phyloP scores from a whole-genome alignment of 2,797 vertebrate genomes.

The Petrocephalus schoutedeni region DNA sequence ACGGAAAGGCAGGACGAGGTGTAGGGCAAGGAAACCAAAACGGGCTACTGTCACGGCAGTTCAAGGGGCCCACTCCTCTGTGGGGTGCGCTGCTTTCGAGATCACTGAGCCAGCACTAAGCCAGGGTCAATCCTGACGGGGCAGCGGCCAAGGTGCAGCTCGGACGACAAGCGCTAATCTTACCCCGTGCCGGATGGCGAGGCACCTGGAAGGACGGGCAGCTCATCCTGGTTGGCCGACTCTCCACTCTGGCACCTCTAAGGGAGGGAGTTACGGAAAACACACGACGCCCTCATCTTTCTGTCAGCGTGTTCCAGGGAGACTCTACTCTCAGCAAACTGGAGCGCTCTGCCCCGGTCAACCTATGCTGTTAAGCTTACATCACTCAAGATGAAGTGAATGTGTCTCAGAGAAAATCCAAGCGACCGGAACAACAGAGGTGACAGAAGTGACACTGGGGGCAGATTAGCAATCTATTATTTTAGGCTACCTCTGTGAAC shows the following conservation, averaged over 20 bases:
- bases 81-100: conserved; percentile 28
- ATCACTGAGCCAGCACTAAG: conserved; percentile 48
- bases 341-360: not conserved
- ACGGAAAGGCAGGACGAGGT: not conserved
- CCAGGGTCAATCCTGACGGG: conserved; percentile 23
- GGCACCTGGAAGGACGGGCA: not conserved
- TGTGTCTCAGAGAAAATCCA: not conserved
- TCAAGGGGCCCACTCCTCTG: not conserved
- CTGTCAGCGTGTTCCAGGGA: not conserved
- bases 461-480: not conserved
- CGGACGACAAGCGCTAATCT: not conserved
- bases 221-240: not conserved
- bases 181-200: not conserved
- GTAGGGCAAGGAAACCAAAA: not conserved
- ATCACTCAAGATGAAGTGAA: not conserved
- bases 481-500: not conserved
- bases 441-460: conserved; percentile 4
- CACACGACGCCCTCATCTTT: not conserved
- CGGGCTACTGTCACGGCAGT: not conserved
- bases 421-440: not conserved
- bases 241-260: not conserved
- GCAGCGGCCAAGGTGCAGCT: not conserved
- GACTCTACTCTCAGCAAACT: not conserved
- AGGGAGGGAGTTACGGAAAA: not conserved
- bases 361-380: not conserved